Evolutionary conservation across 2,797 vertebrate species (phyloP).

Genomic region (Ibycter americanus): DNA sequence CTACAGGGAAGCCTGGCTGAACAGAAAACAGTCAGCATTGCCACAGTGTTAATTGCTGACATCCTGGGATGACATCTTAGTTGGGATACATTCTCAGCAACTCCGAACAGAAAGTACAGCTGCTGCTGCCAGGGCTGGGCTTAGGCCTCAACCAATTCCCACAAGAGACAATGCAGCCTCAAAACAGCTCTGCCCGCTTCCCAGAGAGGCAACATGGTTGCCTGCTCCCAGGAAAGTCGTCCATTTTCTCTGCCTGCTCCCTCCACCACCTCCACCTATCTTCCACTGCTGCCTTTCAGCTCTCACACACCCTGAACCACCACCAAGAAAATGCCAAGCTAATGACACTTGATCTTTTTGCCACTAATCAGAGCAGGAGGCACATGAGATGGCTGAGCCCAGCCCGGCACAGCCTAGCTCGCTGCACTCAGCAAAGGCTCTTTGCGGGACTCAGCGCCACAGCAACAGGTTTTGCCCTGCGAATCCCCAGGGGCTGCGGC

Average conservation of each 20-base stretch:
- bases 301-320: not conserved
- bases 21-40: constrained; percentile 17
- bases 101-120: constrained; percentile 61
- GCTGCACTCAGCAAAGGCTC: not conserved
- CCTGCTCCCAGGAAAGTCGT: not conserved
- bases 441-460: accelerated
- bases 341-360: not conserved
- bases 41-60: constrained; percentile 55
- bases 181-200: constrained; percentile 41
- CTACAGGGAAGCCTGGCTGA: constrained; percentile 61
- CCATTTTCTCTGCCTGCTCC: not conserved
- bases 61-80: constrained; percentile 67
- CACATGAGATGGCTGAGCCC: not conserved
- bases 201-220: not conserved
- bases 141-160: constrained; percentile 59
- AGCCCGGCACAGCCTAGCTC: not conserved
- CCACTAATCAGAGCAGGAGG: not conserved
- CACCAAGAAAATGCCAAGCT: not conserved
- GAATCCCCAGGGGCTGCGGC: not conserved
- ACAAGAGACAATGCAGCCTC: constrained; percentile 44
- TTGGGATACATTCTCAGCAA: constrained; percentile 42
- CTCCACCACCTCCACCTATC: not conserved
- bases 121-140: constrained; percentile 51
- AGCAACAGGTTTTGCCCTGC: not conserved
- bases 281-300: not conserved